Evolutionary conservation across 1,140 invertebrate genomes (phyloP), one percentile per base, ranked within the genome.

Genomic region (Portunus trituberculatus): DNA sequence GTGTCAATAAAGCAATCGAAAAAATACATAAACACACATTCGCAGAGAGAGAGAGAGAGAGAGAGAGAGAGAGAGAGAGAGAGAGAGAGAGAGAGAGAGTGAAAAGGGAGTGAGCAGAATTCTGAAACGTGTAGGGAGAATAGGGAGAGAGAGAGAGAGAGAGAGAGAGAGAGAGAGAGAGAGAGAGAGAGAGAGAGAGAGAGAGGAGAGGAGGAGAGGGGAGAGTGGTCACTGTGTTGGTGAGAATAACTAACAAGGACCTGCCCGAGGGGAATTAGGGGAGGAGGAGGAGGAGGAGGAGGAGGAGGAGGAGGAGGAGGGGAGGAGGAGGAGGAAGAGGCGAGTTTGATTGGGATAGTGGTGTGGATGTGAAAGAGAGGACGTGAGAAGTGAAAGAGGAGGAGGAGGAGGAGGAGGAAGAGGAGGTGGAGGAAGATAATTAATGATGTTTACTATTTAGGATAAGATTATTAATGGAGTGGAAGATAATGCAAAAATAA

Each of bases 31-130:
- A 7, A 25, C 67, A 76, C 25, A 76, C 0, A 76, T 25, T 0
- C 20, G 2, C 6, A 76, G 67, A n/a, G 25, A 76, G 67, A n/a
- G 67, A n/a, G 67, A 76, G 25, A 76, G 67, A 76, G 67, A 76
- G 67, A 76, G 67, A 76, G 67, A 76, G 67, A 76, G 67, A 76
- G 67, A 76, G 67, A 76, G 67, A 76, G 67, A 76, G 67, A 59
- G 52, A 59, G 67, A 76, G 67, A 76, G 67, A n/a, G 25, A 25
- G 67, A 76, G 67, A 76, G 67, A 76, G 67, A 76, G 67, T 1
- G 67, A 76, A 20, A 20, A 76, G 67, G 20, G 67, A 76, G 67
- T 1, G 67, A 76, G 67, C 4, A 8, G 67, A 76, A 20, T 20
- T 12, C 12, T 12, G 20, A 20, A 76, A 20, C 12, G 67, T 20